A percentile compares a stretch with the other conserved stretches of the same genome.
Conservation (phyloP, 1,140 invertebrate species). For the Tachypleus tridentatus region DNA sequence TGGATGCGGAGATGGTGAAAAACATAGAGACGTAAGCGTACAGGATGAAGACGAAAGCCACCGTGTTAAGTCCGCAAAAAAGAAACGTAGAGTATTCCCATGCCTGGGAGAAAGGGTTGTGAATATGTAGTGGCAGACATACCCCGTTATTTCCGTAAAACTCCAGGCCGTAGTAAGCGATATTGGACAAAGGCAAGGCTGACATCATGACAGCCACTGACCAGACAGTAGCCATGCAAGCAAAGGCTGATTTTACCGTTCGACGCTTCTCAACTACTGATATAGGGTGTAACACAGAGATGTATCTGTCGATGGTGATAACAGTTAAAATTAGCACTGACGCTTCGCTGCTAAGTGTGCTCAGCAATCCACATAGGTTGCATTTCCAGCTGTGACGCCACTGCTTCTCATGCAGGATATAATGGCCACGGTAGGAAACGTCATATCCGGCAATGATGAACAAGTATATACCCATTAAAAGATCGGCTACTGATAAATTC, state of each 20-base stretch:
- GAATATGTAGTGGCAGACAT: slow-evolving; percentile 45
- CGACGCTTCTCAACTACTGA: slow-evolving; percentile 32
- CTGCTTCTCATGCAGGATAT: slow-evolving; percentile 44
- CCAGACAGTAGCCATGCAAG: slow-evolving; percentile 53
- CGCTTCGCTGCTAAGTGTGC: slow-evolving; percentile 36
- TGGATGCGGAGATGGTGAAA: slow-evolving; percentile 48
- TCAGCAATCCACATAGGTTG: slow-evolving; percentile 23
- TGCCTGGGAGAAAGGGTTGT: slow-evolving; percentile 41
- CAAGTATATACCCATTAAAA: slow-evolving; percentile 63
- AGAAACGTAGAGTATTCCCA: slow-evolving; percentile 49
- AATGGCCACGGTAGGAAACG: slow-evolving; percentile 45
- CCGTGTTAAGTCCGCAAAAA: slow-evolving; percentile 42
- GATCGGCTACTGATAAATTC: slow-evolving; percentile 60
- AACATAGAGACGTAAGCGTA: slow-evolving; percentile 41
- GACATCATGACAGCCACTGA: slow-evolving; percentile 41
- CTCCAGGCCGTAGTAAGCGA: slow-evolving; percentile 21
- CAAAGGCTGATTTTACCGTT: slow-evolving; percentile 41
- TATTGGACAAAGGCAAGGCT: slow-evolving; percentile 8
- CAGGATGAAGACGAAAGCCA: slow-evolving; percentile 42
- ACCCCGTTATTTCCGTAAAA: slow-evolving; percentile 45
- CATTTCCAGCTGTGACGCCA: slow-evolving; percentile 44
- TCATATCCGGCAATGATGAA: slow-evolving; percentile 54
- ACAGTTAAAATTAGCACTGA: slow-evolving; percentile 61
- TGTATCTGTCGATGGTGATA: slow-evolving; percentile 54
- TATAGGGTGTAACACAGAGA: not conserved